phyloP scores from a whole-genome alignment of 2,797 vertebrate species.

The Graptemys geographica region DNA sequence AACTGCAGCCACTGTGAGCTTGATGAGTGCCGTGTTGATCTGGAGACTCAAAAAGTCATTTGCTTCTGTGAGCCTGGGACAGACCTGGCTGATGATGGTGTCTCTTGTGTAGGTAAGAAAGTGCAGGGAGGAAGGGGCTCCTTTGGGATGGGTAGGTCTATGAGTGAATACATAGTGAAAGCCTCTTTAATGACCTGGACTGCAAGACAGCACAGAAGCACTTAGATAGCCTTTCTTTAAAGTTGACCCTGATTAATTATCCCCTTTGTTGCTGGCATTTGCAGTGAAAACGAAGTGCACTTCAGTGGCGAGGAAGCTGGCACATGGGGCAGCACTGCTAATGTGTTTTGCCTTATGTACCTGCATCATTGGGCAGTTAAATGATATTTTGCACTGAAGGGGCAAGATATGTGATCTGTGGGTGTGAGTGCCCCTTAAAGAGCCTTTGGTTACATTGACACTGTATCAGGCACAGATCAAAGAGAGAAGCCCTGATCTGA shows the following conservation, averaged over 20 bases:
- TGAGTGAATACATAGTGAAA: neutral
- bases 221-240: neutral
- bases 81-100: slow-evolving; percentile 85
- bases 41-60: slow-evolving; percentile 83
- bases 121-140: neutral
- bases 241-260: neutral
- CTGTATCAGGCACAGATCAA: neutral
- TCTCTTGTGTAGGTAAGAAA: slow-evolving; percentile 89
- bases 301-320: neutral
- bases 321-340: neutral
- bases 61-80: slow-evolving; percentile 93
- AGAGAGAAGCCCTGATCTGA: neutral
- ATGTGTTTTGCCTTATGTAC: neutral
- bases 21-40: slow-evolving; percentile 89
- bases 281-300: neutral
- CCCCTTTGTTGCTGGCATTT: neutral
- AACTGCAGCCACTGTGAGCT: slow-evolving; percentile 98
- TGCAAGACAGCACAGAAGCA: neutral
- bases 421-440: neutral
- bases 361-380: neutral
- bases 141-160: neutral
- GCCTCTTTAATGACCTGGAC: neutral
- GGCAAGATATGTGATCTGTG: neutral
- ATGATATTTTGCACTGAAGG: neutral
- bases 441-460: neutral